Evolutionary conservation across 2,888 invertebrate species (phyloP).

Genomic region (Podotricha telesiphe): DNA sequence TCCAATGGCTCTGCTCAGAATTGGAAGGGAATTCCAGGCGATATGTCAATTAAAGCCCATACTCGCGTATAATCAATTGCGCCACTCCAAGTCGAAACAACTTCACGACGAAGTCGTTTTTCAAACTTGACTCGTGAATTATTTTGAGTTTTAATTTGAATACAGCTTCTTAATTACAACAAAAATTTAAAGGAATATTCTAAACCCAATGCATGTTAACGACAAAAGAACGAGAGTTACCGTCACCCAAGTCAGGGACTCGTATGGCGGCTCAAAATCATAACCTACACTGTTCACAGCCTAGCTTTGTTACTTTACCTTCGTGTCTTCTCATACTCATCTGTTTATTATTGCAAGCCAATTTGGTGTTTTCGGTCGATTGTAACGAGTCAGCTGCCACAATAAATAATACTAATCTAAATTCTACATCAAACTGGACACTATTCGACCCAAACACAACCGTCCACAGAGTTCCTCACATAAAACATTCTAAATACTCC

Average conservation of each 20-base stretch:
- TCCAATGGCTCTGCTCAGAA: constrained; percentile 57
- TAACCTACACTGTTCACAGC: constrained; percentile 76
- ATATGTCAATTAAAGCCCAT: constrained; percentile 76
- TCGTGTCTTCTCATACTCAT: constrained; percentile 79
- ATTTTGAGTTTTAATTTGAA: constrained; percentile 33
- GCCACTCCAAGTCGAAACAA: constrained; percentile 66
- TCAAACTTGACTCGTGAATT: constrained; percentile 69
- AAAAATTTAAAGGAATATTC: constrained; percentile 43
- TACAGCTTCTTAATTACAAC: constrained; percentile 35
- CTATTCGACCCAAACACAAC: constrained; percentile 65
- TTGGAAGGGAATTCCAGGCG: constrained; percentile 67
- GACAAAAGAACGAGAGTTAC: constrained; percentile 65
- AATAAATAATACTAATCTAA: constrained; percentile 59
- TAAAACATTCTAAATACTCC: constrained; percentile 76
- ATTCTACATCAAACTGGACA: constrained; percentile 68
- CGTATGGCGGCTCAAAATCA: constrained; percentile 81
- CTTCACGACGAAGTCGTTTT: constrained; percentile 70
- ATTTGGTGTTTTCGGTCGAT: constrained; percentile 62
- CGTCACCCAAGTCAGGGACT: constrained; percentile 74
- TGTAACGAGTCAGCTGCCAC: constrained; percentile 58
- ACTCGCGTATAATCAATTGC: constrained; percentile 66
- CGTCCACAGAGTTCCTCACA: constrained; percentile 53
- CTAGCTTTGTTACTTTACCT: constrained; percentile 83
- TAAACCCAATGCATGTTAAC: constrained; percentile 79
- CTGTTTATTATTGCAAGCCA: constrained; percentile 65